Base-by-base conservation (phyloP, 1,140 invertebrate genomes). In the Caerostris extrusa region DNA sequence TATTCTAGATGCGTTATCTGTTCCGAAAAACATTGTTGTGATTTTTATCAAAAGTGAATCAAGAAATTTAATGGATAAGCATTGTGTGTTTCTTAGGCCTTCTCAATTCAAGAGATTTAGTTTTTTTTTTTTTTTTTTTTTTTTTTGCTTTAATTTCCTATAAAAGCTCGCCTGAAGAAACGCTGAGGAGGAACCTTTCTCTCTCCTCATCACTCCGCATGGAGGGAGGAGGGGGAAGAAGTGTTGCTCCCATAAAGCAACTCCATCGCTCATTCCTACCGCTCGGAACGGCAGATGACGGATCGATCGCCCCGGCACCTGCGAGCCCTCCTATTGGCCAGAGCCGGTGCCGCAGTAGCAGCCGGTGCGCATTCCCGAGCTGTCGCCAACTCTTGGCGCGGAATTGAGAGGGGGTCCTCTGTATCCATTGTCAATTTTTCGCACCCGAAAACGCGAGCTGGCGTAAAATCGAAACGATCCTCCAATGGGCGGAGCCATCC, bases 371-470 rank as follows among this genome's bases (percentile, higher is more conserved):
- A 69, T 67, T 85, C 34, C 34, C 85, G 86, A 89, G 92, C 85
- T 88, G 92, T 88, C 85, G 92, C 85, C 85, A 82, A 88, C 85
- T 93, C n/a, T 81, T 89, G 85, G 92, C 85, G 71, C 56, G 85
- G 86, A 88, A 81, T 58, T 17, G 57, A n/a, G 12, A 17, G 6
- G 57, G 77, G 81, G 17, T 69, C 87, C 61, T 61, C 88, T 90
- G 67, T 60, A 91, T 91, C 82, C 91, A 93, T 93, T 93, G 92
- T 93, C 92, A 93, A 93, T 93, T 93, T 88, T 93, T 93, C 92
- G 92, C 92, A 93, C 92, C 92, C 92, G 69, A 88, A 93, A 90
- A 90, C 50, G 5, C 87, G 88, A 90, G 92, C 58, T 83, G 92
- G 92, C 85, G 92, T 50, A 93, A 89, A 89, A 88, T 89, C 67